A percentile compares a stretch with the other conserved stretches of the same genome.
These are phyloP conservation scores for Acanthosepion esculentum DNA, from an alignment of 2,888 invertebrate species.

Conservation along the genomic window DNA sequence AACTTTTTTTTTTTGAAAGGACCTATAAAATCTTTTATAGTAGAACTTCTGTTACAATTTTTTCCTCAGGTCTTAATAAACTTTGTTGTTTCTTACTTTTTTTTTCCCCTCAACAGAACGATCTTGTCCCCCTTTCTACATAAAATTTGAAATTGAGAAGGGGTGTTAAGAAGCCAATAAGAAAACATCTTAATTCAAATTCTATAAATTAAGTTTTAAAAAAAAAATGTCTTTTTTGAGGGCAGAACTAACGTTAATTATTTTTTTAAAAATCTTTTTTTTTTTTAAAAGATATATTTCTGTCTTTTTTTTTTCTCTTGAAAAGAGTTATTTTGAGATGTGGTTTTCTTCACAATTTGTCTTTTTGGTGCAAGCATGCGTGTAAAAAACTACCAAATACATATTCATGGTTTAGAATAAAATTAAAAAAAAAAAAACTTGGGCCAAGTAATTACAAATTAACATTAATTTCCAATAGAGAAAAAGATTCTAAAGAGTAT, in stretches of 20 bases:
- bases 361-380: background rate
- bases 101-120: background rate
- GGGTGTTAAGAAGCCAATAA: background rate
- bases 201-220: background rate
- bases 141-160: background rate
- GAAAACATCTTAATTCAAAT: background rate
- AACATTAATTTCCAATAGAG: background rate
- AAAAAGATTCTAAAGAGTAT: background rate
- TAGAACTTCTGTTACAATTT: background rate
- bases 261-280: background rate
- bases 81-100: background rate
- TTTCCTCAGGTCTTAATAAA: background rate
- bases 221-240: background rate
- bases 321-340: too few species aligned
- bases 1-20: slow-evolving; percentile 14
- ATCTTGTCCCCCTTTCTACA: too few species aligned
- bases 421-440: too few species aligned
- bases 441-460: background rate
- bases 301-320: too few species aligned
- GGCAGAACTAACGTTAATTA: background rate
- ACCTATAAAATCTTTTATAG: background rate
- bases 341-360: too few species aligned
- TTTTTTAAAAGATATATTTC: background rate
- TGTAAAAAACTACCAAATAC: background rate
- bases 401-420: background rate